Conservation (phyloP, 2,797 vertebrate species). For the Chrysocyon brachyurus region DNA sequence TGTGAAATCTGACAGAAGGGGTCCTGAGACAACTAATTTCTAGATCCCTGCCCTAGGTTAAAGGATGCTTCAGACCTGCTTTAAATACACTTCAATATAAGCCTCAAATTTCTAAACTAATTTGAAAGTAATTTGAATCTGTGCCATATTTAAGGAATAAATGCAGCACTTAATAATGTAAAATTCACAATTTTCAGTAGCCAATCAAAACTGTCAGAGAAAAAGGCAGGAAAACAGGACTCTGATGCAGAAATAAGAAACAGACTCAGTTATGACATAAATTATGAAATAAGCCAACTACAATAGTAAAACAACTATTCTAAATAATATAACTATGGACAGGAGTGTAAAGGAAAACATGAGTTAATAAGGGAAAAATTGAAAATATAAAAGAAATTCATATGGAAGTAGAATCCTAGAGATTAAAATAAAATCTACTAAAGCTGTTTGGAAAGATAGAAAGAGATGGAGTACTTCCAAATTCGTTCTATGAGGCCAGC, state of each 20-base stretch:
- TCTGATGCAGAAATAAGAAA: neutral
- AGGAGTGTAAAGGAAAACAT: neutral
- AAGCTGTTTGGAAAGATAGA: no score
- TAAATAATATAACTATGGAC: neutral
- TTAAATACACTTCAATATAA: neutral
- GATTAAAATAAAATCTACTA: neutral
- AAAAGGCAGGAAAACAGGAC: neutral
- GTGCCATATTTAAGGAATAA: neutral
- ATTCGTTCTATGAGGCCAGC: no score
- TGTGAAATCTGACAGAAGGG: neutral
- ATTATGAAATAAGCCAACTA: neutral
- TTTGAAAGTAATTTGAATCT: neutral
- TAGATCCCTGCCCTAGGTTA: neutral
- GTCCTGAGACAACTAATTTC: neutral
- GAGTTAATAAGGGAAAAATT: conserved; percentile 2
- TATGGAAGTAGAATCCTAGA: neutral
- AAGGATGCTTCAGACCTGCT: neutral
- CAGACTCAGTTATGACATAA: neutral
- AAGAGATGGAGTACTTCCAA: no score
- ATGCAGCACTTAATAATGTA: neutral
- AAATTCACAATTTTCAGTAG: neutral
- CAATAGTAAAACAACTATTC: neutral
- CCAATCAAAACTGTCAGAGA: neutral
- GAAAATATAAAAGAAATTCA: neutral
- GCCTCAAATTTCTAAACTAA: neutral